These are phyloP conservation scores for Oncorhynchus kisutch DNA, from an alignment of 2,113 vertebrate species.

Conservation along the genomic window DNA sequence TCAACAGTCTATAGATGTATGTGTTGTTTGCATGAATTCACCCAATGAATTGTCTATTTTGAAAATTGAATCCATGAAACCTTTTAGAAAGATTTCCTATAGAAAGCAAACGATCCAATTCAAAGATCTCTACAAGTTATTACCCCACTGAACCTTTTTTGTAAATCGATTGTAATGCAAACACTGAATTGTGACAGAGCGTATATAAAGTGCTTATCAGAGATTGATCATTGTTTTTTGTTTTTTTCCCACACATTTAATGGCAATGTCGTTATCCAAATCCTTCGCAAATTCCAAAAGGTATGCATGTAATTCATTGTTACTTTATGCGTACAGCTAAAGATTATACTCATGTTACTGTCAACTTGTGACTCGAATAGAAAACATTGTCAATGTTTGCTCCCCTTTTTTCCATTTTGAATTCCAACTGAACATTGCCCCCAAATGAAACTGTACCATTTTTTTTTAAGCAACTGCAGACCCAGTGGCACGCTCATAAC, in stretches of 20 bases:
- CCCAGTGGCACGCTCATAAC: not conserved
- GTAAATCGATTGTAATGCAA: not conserved
- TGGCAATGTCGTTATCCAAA: not conserved
- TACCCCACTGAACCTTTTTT: not conserved
- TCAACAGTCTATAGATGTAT: constrained; percentile 20
- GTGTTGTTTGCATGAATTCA: constrained; percentile 47
- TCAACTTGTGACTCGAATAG: constrained; percentile 20
- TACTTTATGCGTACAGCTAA: constrained; percentile 5
- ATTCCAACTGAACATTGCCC: constrained; percentile 9
- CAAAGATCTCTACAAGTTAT: constrained; percentile 1
- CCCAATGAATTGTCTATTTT: constrained; percentile 24
- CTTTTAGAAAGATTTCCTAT: constrained; percentile 48
- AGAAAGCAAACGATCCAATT: constrained; percentile 40
- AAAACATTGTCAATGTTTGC: constrained; percentile 32
- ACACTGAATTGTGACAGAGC: not conserved
- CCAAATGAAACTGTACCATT: constrained; percentile 17
- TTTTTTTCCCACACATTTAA: not conserved
- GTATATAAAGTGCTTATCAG: not conserved
- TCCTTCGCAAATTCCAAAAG: constrained; percentile 7
- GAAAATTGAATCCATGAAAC: constrained; percentile 12
- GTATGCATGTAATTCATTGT: not conserved
- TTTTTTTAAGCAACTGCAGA: not conserved
- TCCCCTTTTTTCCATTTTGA: constrained; percentile 6
- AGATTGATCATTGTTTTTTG: not conserved
- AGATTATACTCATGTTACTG: constrained; percentile 6